Conservation (phyloP, 2,113 vertebrate species). For the Etia nguti region DNA sequence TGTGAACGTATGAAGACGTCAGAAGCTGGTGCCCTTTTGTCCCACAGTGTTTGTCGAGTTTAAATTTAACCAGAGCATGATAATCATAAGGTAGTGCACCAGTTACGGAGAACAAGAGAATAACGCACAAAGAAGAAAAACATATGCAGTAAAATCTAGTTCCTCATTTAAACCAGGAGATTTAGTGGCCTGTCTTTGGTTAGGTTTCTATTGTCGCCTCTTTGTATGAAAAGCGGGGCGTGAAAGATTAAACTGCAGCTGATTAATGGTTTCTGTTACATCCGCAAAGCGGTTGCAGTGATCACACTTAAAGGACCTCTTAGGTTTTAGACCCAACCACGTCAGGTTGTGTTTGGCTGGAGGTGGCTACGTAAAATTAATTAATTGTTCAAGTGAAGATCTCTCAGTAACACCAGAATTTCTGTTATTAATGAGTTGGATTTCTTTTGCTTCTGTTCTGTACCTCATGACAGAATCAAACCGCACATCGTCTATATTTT, state of each 20-base stretch:
- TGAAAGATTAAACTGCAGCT: neutral
- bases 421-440: neutral
- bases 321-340: neutral
- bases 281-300: neutral
- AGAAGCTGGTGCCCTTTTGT: neutral
- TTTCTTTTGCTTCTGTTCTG: neutral
- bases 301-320: neutral
- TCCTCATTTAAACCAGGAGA: neutral
- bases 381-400: neutral
- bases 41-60: neutral
- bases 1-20: neutral
- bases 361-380: neutral
- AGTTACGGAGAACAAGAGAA: neutral
- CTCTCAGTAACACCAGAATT: neutral
- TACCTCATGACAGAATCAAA: neutral
- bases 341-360: neutral
- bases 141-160: neutral
- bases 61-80: neutral
- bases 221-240: neutral
- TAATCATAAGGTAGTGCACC: neutral
- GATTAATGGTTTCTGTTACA: neutral
- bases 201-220: neutral
- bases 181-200: neutral
- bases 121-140: neutral
- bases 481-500: neutral